Evolutionary conservation across 2,888 invertebrate genomes (phyloP), one percentile per base, ranked within the genome.

Genomic region (Pediacus dermestoides): DNA sequence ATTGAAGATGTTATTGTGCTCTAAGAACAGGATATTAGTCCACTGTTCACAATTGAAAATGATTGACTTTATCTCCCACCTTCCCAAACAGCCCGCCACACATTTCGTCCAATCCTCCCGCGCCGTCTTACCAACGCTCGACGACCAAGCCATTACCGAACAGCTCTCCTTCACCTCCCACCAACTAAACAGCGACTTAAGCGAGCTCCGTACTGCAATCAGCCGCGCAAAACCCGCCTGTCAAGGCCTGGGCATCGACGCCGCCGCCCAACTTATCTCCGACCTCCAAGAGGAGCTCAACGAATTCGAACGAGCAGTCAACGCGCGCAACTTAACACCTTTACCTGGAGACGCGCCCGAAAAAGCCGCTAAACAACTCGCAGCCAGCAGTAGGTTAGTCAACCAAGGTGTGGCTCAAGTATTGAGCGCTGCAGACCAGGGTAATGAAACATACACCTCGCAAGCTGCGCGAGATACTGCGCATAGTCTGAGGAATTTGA

Each of bases 331-430:
- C 12, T 71, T 95, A 23, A 74, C 81, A 41, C 91, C 93, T 0
- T 69, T 94, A 49, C 94, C 94, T 0, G 92, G 89, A 26, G 68
- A 70, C 47, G 62, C 64, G 2, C 46, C 74, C 2, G 81, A 82
- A 62, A 68, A 72, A 22, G 76, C 79, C 22, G 73, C 78, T 13
- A 65, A 76, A 46, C 74, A 76, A 54, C 66, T 84, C 21, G 77
- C 78, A 8, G 66, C 73, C 14, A 75, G 78, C 28, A 77, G 78
- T 34, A 91, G 92, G 64, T 77, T 81, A 27, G 88, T 92, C 0
- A 88, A 87, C 34, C 83, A 88, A 31, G 80, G 84, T 22, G 80
- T 93, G 57, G 88, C 93, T 2, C 88, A 90, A 61, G 72, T 96
- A 38, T 75, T 93, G 34, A 88, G 90, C 9, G 89, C 89, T 1